phyloP scores from a whole-genome alignment of 2,113 vertebrate genomes.

The Ochotona curzoniae region DNA sequence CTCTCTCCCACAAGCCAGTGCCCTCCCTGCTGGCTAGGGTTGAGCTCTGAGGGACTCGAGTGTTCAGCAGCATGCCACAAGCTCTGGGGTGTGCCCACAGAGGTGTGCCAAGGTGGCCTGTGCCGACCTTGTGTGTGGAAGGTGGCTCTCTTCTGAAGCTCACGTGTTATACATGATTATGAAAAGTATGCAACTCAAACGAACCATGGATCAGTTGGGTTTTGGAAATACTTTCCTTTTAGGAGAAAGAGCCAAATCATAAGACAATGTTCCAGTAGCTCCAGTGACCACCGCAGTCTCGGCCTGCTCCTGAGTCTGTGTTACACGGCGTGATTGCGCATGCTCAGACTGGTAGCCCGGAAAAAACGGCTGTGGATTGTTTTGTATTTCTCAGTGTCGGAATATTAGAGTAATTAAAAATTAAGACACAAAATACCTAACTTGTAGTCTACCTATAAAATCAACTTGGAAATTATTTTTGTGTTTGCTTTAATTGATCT shows the following conservation, averaged over 20 bases:
- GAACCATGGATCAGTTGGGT: neutral
- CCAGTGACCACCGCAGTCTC: neutral
- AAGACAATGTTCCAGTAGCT: neutral
- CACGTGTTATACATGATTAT: neutral
- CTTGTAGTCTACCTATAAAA: neutral
- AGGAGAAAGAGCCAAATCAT: neutral
- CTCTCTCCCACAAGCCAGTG: no score
- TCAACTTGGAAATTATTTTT: conserved; percentile 14
- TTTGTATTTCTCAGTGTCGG: neutral
- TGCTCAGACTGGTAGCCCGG: neutral
- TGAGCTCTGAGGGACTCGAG: neutral
- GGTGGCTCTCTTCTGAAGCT: conserved; percentile 38
- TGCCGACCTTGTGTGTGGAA: no score
- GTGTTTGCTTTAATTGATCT: neutral
- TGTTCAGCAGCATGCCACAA: conserved; percentile 37
- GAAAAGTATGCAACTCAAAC: neutral
- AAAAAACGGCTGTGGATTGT: neutral
- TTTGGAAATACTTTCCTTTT: neutral
- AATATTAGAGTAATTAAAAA: neutral
- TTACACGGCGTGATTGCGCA: neutral
- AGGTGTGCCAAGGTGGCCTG: neutral
- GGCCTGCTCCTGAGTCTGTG: neutral
- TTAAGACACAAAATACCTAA: neutral
- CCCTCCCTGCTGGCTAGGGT: neutral
- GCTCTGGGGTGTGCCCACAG: neutral